Base-by-base conservation (phyloP, 2,113 vertebrate species). In the Leptodactylus fuscus region DNA sequence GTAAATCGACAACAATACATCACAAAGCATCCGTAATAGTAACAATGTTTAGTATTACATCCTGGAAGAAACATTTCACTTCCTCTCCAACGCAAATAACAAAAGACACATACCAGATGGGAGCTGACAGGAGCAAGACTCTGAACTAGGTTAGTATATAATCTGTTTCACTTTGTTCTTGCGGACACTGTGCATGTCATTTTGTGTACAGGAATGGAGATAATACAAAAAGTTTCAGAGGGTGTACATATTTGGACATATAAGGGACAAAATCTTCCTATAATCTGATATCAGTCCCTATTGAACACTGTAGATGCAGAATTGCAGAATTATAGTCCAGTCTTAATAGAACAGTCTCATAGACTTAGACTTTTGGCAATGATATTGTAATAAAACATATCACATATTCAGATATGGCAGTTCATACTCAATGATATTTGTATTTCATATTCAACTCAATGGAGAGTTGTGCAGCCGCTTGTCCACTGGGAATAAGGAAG, bases 101-200 rank as follows among this genome's bases (percentile, higher is more conserved):
- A 73, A 73, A 73, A 73, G 70, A 73, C n/a, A 46, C 22, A 44
- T 13, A 15, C 38, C 70, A 73, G 36, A 73, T 73, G 65, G 32
- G 65, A 69, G 18, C 32, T 38, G 65, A 69, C 65, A 69, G 65
- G 12, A 67, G 62, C 34, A 22, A 36, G 65, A 69, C 20, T 22
- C 62, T 18, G 62, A 38, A 38, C 0, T 38, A 4, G 65, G 18
- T 38, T 69, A 69, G 62, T 67, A 67, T 34, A 67, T 32, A 18
- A 67, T 27, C 13, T 32, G 60, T 29, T 32, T 32, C 65, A 36
- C 7, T 8, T 34, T 20, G 36, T 15, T 38, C 34, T 9, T 22
- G 15, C 16, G 22, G 65, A 38, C 16, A 38, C 16, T 10, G 15
- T 32, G 6, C 32, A 38, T 10, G 34, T 36, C 6, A 22, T 22